Evolutionary conservation across 2,888 invertebrate genomes (phyloP).

Genomic region (Aelia acuminata): DNA sequence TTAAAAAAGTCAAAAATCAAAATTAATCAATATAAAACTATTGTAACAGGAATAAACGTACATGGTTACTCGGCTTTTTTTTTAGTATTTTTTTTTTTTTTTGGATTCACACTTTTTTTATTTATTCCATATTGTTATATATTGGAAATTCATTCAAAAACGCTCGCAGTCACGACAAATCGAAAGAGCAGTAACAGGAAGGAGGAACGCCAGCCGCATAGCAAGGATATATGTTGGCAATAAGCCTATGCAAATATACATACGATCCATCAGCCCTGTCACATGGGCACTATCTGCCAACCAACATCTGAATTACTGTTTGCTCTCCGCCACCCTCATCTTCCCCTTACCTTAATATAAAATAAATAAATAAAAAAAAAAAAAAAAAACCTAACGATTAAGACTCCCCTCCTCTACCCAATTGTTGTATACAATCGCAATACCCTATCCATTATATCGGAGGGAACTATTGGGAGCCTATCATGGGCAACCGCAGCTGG

Average conservation of each 20-base stretch:
- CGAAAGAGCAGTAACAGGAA: not conserved
- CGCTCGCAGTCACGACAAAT: not conserved
- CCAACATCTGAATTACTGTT: constrained; percentile 56
- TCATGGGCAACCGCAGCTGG: not conserved
- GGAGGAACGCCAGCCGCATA: not conserved
- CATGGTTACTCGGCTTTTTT: no score
- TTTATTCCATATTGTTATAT: no score
- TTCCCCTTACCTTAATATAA: not conserved
- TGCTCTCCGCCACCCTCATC: constrained; percentile 1
- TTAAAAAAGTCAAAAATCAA: no score
- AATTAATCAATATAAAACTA: no score
- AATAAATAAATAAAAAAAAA: no score
- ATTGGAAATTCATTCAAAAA: not conserved
- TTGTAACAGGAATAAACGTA: no score
- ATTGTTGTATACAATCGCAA: not conserved
- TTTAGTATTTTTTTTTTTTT: no score
- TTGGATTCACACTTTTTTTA: no score
- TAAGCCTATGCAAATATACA: constrained; percentile 58
- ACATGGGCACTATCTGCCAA: constrained; percentile 43
- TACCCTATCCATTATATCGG: not conserved
- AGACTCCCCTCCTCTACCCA: not conserved
- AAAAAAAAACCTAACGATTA: not conserved
- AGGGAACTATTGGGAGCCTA: not conserved
- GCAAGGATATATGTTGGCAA: constrained; percentile 46
- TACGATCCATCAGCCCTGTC: constrained; percentile 53